phyloP scores from a whole-genome alignment of 2,797 vertebrate genomes.

The Hirundo rustica region DNA sequence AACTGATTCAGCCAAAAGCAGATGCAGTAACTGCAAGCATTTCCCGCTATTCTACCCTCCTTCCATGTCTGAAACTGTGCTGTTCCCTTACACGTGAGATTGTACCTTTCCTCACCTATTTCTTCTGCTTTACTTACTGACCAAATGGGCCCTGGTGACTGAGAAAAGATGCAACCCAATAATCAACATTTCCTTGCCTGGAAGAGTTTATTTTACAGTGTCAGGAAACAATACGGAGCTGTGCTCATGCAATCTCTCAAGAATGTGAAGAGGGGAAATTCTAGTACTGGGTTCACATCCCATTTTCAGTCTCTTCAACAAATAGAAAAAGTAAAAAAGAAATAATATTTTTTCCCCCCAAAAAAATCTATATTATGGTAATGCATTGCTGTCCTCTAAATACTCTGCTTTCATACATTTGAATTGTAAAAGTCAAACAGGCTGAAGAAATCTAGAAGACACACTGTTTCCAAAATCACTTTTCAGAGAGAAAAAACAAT shows the following conservation, averaged over 20 bases:
- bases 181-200: not conserved
- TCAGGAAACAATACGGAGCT: not conserved
- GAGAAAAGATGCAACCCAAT: not conserved
- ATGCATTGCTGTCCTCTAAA: not conserved
- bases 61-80: not conserved
- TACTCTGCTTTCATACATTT: not conserved
- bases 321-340: not conserved
- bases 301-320: not conserved
- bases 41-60: not conserved
- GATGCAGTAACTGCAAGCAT: not conserved
- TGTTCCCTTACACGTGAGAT: not conserved
- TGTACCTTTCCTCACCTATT: not conserved
- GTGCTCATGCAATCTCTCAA: not conserved
- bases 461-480: not conserved
- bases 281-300: not conserved
- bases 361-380: not conserved
- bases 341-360: not conserved
- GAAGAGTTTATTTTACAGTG: not conserved
- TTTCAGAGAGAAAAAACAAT: not conserved
- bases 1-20: not conserved
- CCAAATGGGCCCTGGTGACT: not conserved
- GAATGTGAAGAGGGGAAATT: not conserved
- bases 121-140: not conserved
- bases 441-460: not conserved
- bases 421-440: not conserved